Conservation (phyloP, 2,113 vertebrate species). For the Trachemys scripta region DNA sequence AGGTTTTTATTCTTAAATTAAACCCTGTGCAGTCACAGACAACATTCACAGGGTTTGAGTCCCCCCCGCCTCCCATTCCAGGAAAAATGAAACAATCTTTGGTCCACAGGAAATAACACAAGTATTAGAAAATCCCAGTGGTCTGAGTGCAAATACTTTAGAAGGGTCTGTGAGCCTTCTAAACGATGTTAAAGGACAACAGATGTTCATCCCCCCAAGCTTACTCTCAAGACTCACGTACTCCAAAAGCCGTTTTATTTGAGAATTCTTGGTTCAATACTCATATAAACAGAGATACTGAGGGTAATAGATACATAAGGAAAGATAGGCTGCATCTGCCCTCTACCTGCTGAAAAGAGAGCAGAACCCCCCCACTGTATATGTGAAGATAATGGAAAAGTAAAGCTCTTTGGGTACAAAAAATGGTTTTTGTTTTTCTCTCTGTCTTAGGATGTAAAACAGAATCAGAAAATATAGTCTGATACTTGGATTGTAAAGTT, state of each 20-base stretch:
- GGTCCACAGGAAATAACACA: slow-evolving; percentile 71
- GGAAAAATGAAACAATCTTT: slow-evolving; percentile 63
- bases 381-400: slow-evolving; percentile 39
- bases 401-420: not conserved
- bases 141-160: slow-evolving; percentile 62
- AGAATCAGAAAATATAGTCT: not conserved
- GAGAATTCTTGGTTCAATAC: slow-evolving; percentile 4
- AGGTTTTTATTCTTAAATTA: slow-evolving; percentile 58
- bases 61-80: not conserved
- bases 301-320: slow-evolving; percentile 19
- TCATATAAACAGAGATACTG: not conserved
- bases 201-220: slow-evolving; percentile 52
- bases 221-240: slow-evolving; percentile 12
- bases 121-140: slow-evolving; percentile 67
- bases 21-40: slow-evolving; percentile 49
- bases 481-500: slow-evolving; percentile 8
- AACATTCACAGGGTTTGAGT: not conserved
- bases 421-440: not conserved
- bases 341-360: not conserved
- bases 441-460: slow-evolving; percentile 42
- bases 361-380: not conserved
- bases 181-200: slow-evolving; percentile 68
- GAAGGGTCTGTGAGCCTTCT: slow-evolving; percentile 55
- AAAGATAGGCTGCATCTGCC: not conserved
- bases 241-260: slow-evolving; percentile 53